These are phyloP conservation scores for Plebejus melissa DNA, from an alignment of 2,888 invertebrate genomes.

Conservation along the genomic window DNA sequence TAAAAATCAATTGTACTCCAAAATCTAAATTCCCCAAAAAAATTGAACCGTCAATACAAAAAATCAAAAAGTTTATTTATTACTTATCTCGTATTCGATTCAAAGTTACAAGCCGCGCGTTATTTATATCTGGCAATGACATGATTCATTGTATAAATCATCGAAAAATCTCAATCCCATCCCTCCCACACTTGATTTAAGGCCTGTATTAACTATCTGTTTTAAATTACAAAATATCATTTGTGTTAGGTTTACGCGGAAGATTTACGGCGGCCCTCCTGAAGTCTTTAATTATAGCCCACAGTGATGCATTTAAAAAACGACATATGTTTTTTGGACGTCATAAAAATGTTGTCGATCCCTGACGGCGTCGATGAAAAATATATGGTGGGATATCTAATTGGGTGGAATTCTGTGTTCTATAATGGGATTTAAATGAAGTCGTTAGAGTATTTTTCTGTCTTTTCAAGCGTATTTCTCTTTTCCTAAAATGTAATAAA, in stretches of 20 bases:
- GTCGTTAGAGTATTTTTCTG: background rate
- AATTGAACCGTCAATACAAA: background rate
- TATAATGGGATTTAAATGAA: background rate
- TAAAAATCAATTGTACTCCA: background rate
- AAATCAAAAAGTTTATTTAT: background rate
- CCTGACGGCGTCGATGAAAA: background rate
- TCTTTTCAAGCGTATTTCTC: too few relatives aligned
- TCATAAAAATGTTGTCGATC: conserved; percentile 25
- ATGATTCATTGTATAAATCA: conserved; percentile 20
- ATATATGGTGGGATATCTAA: background rate
- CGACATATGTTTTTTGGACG: conserved; percentile 27
- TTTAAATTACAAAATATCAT: conserved; percentile 62
- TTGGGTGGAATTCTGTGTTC: background rate
- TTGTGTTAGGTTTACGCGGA: conserved; percentile 46
- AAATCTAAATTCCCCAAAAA: background rate
- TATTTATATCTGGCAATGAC: conserved; percentile 16
- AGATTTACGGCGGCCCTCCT: conserved; percentile 49
- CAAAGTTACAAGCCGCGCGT: conserved; percentile 1
- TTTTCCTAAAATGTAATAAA: too few relatives aligned
- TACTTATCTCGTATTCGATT: background rate
- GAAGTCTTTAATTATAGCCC: conserved; percentile 31
- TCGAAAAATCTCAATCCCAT: conserved; percentile 27
- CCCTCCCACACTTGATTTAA: conserved; percentile 52
- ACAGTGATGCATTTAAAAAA: conserved; percentile 24
- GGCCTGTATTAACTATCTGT: conserved; percentile 52